Evolutionary conservation across 2,797 vertebrate genomes (phyloP).

Genomic region (Poecilia picta): DNA sequence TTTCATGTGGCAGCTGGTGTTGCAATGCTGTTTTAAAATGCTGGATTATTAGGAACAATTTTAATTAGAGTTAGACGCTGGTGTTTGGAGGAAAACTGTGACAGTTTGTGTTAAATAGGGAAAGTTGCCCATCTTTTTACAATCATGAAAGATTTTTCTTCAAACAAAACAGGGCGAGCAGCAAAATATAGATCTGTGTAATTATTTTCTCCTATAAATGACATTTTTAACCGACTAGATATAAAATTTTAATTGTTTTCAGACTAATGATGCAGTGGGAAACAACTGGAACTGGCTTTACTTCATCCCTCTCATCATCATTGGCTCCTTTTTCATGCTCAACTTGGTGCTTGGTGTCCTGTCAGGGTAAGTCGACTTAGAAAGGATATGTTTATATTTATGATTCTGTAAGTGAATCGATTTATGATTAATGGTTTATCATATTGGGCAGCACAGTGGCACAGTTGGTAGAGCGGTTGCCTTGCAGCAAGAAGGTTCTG

Average conservation of each 20-base stretch:
- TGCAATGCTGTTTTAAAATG: neutral
- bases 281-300: conserved; percentile 98
- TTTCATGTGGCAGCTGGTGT: neutral
- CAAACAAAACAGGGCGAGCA: neutral
- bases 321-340: conserved; percentile 99
- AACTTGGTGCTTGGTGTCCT: conserved; percentile 97
- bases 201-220: neutral
- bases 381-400: too few species aligned
- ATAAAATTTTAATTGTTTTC: conserved; percentile 9
- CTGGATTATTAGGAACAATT: neutral
- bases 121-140: neutral
- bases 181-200: conserved; percentile 1
- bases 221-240: neutral
- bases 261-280: conserved; percentile 93
- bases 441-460: too few species aligned
- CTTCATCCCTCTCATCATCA: conserved; percentile 98
- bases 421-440: too few species aligned
- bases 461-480: too few species aligned
- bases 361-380: conserved; percentile 76
- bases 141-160: conserved; percentile 15
- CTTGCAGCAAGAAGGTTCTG: too few species aligned
- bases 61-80: conserved; percentile 5
- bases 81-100: conserved; percentile 20
- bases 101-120: neutral
- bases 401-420: too few species aligned